Conservation (phyloP, 2,888 invertebrate genomes). For the Cynaeus angustus region DNA sequence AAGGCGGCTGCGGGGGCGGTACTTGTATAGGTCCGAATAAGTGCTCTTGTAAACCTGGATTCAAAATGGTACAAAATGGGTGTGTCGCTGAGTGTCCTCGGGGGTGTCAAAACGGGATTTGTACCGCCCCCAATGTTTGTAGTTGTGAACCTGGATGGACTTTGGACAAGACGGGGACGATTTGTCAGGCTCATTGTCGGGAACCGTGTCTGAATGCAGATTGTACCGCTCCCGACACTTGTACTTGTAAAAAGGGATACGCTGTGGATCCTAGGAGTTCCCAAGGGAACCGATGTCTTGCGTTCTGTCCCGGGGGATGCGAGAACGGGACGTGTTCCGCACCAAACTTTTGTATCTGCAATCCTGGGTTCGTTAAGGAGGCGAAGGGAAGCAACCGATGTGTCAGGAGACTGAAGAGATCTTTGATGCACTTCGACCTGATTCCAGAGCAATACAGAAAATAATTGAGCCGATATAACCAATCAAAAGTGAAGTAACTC, state of each 20-base stretch:
- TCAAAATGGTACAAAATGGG: slow-evolving; percentile 58
- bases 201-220: slow-evolving; percentile 74
- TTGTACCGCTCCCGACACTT: slow-evolving; percentile 69
- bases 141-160: slow-evolving; percentile 71
- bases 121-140: slow-evolving; percentile 74
- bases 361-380: slow-evolving; percentile 80
- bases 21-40: slow-evolving; percentile 72
- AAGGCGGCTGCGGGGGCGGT: slow-evolving; percentile 70
- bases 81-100: slow-evolving; percentile 69
- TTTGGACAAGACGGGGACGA: slow-evolving; percentile 59
- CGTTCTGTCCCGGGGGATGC: slow-evolving; percentile 81
- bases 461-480: no score
- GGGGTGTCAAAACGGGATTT: slow-evolving; percentile 73
- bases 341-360: slow-evolving; percentile 84
- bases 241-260: slow-evolving; percentile 71
- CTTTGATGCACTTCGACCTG: slow-evolving; percentile 64
- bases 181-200: slow-evolving; percentile 70
- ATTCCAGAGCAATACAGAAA: slow-evolving; percentile 60
- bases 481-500: no score
- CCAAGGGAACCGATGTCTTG: slow-evolving; percentile 71
- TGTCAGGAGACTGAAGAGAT: slow-evolving; percentile 72
- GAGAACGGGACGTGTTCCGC: slow-evolving; percentile 82
- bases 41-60: slow-evolving; percentile 72
- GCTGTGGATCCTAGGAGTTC: slow-evolving; percentile 64
- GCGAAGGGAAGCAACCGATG: slow-evolving; percentile 79